These are phyloP conservation scores for Hyppa rectilinea DNA, from an alignment of 2,888 invertebrate species.

Conservation along the genomic window DNA sequence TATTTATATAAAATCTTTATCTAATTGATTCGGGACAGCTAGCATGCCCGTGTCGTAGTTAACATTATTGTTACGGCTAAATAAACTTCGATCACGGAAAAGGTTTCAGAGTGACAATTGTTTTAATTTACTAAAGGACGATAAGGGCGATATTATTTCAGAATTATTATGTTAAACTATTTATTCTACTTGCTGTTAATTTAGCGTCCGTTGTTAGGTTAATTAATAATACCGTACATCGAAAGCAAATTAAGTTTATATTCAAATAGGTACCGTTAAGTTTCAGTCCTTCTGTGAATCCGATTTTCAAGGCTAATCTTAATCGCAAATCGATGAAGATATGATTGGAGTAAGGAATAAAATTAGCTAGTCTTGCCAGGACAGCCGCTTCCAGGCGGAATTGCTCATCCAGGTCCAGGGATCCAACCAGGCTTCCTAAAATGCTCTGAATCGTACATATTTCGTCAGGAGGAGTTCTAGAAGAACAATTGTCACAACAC, in stretches of 20 bases:
- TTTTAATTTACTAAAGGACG: neutral
- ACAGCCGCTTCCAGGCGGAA: constrained; percentile 83
- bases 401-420: constrained; percentile 85
- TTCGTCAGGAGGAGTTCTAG: constrained; percentile 79
- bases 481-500: constrained; percentile 90
- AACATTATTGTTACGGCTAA: neutral
- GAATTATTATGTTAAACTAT: neutral
- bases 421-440: constrained; percentile 90
- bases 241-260: constrained; percentile 36
- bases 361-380: constrained; percentile 78
- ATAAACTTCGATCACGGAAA: neutral
- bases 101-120: neutral
- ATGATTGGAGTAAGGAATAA: constrained; percentile 82
- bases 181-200: neutral
- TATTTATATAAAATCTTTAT: constrained; percentile 1
- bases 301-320: constrained; percentile 79
- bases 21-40: constrained; percentile 5
- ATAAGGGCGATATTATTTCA: constrained; percentile 7
- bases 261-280: constrained; percentile 77
- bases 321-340: constrained; percentile 83
- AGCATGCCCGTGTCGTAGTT: neutral
- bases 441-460: constrained; percentile 85
- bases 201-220: constrained; percentile 26
- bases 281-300: constrained; percentile 73
- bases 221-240: neutral